Evolutionary conservation across 1,140 invertebrate genomes (phyloP).

Genomic region (Orussus abietinus): DNA sequence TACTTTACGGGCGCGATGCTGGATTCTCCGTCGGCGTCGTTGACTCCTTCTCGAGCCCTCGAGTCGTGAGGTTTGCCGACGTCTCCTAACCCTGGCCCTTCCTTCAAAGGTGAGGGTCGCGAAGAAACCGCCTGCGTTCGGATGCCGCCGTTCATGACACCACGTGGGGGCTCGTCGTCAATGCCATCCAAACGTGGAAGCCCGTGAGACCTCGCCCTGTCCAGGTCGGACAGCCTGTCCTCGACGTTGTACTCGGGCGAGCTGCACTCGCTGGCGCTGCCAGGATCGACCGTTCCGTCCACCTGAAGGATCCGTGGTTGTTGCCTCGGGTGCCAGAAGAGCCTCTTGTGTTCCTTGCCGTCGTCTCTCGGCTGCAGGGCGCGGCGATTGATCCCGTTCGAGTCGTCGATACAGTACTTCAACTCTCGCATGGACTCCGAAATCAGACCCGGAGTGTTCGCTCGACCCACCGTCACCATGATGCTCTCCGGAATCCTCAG

Average conservation of each 20-base stretch:
- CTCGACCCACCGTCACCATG: slow-evolving; percentile 47
- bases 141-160: too few species aligned
- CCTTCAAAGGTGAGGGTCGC: too few species aligned
- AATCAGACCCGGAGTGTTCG: slow-evolving; percentile 34
- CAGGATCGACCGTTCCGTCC: slow-evolving; percentile 62
- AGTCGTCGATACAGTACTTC: slow-evolving; percentile 39
- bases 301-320: slow-evolving; percentile 56
- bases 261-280: slow-evolving; percentile 47
- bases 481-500: slow-evolving; percentile 50
- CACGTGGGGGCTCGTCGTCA: slow-evolving; percentile 32
- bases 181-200: slow-evolving; percentile 39
- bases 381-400: slow-evolving; percentile 24
- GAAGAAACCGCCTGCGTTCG: too few species aligned
- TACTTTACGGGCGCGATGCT: too few species aligned
- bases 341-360: slow-evolving; percentile 44
- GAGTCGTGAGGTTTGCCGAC: too few species aligned
- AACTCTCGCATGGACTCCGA: slow-evolving; percentile 34
- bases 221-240: slow-evolving; percentile 25
- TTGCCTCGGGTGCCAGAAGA: slow-evolving; percentile 45
- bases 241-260: slow-evolving; percentile 44
- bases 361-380: slow-evolving; percentile 32
- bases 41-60: too few species aligned
- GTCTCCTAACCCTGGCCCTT: too few species aligned
- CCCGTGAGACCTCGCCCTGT: slow-evolving; percentile 11
- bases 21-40: too few species aligned